Percentiles rank a stretch among this genome's conserved stretches.
Conservation (phyloP, 1,140 invertebrate genomes). For the Pollicipes pollicipes region DNA sequence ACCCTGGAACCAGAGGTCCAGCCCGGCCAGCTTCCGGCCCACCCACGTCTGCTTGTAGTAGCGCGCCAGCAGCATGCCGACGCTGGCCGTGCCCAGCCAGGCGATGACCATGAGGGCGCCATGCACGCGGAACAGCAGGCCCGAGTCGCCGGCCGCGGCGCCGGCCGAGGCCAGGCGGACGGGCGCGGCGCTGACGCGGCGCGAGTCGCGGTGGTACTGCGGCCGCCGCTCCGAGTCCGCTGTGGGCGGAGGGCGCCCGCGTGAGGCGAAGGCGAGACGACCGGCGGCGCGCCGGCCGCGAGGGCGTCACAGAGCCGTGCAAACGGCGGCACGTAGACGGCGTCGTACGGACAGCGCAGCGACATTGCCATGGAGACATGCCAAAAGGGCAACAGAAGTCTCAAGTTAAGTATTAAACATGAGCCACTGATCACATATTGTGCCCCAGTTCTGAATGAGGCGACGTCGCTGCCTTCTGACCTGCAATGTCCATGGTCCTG, state of each 20-base stretch:
- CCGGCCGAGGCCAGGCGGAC: constrained; percentile 36
- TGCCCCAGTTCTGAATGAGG: too few relatives aligned
- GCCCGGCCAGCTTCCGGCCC: constrained; percentile 53
- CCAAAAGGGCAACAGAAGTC: too few relatives aligned
- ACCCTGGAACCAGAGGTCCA: constrained; percentile 70
- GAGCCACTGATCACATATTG: constrained; percentile 6
- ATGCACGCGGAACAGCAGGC: constrained; percentile 52
- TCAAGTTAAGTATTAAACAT: constrained; percentile 5
- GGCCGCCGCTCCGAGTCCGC: constrained; percentile 13
- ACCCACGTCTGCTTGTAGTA: constrained; percentile 85
- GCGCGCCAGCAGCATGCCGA: constrained; percentile 72
- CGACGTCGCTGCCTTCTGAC: too few relatives aligned
- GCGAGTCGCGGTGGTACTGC: constrained; percentile 32
- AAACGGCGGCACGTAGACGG: too few relatives aligned
- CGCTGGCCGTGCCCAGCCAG: constrained; percentile 72
- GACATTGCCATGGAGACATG: too few relatives aligned
- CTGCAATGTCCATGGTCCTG: too few relatives aligned
- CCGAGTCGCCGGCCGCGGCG: constrained; percentile 41
- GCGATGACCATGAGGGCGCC: constrained; percentile 75
- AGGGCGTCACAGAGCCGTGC: too few relatives aligned
- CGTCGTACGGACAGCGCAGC: too few relatives aligned
- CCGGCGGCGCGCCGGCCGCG: background rate
- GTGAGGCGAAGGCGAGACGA: constrained; percentile 7
- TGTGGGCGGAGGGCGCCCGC: constrained; percentile 23
- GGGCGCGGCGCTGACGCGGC: constrained; percentile 41